Evolutionary conservation across 2,797 vertebrate species (phyloP).

Genomic region (Diplodus sargus): DNA sequence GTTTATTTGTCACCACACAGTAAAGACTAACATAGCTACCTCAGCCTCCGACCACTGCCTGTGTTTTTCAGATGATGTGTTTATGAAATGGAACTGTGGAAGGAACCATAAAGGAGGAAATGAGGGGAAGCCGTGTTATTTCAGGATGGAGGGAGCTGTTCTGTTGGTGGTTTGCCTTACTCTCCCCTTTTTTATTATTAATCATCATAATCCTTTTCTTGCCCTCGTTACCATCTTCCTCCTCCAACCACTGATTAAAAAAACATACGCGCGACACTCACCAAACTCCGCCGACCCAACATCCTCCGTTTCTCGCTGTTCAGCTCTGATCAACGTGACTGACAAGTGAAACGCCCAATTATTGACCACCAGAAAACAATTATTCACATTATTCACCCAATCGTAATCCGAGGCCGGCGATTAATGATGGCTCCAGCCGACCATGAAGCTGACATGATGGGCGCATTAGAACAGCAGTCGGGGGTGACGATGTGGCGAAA

Average conservation of each 20-base stretch:
- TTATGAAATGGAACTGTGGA: conserved; percentile 39
- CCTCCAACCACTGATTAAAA: neutral
- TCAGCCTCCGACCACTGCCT: conserved; percentile 39
- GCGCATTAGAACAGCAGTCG: conserved; percentile 67
- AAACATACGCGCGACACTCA: neutral
- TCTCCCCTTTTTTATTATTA: conserved; percentile 17
- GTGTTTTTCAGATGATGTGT: conserved; percentile 43
- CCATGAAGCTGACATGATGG: conserved; percentile 80
- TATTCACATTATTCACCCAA: conserved; percentile 75
- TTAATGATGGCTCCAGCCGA: conserved; percentile 78
- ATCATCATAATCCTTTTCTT: neutral
- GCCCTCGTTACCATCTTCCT: neutral
- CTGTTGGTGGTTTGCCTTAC: conserved; percentile 10
- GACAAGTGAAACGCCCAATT: conserved; percentile 53
- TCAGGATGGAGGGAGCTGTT: neutral
- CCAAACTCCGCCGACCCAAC: neutral
- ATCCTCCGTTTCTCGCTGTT: neutral
- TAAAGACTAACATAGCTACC: conserved; percentile 26
- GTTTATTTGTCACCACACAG: conserved; percentile 36
- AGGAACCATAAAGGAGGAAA: conserved; percentile 25
- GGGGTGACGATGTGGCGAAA: conserved; percentile 56
- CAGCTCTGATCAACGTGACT: conserved; percentile 43
- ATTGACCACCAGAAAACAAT: conserved; percentile 68
- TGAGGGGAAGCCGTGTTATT: conserved; percentile 34
- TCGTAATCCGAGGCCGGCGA: conserved; percentile 57